These are phyloP conservation scores for Lytechinus pictus DNA, from an alignment of 35 echinoderm and acorn worm species.

Conservation along the genomic window DNA sequence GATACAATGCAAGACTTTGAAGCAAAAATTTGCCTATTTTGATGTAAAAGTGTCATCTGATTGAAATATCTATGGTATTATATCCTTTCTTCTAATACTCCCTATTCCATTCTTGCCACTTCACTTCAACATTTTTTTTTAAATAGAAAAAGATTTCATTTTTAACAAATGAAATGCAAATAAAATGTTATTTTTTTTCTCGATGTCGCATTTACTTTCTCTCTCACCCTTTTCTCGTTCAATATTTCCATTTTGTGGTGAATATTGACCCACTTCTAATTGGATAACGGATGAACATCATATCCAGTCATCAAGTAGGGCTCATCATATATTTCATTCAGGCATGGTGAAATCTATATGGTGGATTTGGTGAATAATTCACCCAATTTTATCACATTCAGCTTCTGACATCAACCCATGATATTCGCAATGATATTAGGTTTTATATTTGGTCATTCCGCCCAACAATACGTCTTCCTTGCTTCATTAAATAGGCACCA, in stretches of 20 bases:
- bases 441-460: not conserved
- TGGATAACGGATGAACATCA: not conserved
- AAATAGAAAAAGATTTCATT: not conserved
- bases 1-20: too few species aligned
- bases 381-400: not conserved
- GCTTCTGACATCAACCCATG: not conserved
- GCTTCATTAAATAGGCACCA: conserved; percentile 2
- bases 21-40: too few species aligned
- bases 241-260: too few species aligned
- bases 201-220: too few species aligned
- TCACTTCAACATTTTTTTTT: not conserved
- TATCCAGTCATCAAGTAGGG: not conserved
- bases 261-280: not conserved
- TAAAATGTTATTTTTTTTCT: too few species aligned
- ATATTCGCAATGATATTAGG: not conserved
- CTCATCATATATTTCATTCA: not conserved
- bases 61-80: not conserved
- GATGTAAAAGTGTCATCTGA: not conserved
- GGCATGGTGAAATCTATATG: not conserved
- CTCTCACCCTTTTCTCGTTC: too few species aligned
- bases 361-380: not conserved
- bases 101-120: not conserved
- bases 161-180: too few species aligned
- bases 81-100: not conserved
- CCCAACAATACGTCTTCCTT: not conserved